Evolutionary conservation across 1,140 invertebrate species (phyloP).

Genomic region (Panulirus ornatus): DNA sequence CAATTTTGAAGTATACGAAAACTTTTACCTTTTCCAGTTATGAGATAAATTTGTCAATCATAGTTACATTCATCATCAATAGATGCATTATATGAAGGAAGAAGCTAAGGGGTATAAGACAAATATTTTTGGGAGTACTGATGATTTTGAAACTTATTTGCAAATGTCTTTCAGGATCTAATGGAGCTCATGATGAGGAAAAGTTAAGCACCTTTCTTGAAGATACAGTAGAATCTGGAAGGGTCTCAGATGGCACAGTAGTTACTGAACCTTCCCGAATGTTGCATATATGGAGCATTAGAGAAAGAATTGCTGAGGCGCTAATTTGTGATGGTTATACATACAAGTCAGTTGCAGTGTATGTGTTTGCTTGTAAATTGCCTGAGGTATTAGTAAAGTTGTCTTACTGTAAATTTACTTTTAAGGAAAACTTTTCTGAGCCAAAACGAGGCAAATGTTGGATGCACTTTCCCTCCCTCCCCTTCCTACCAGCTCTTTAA

Average conservation of each 20-base stretch:
- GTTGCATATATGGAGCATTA: conserved; percentile 88
- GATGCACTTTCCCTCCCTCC: too few relatives aligned
- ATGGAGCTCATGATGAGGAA: conserved; percentile 87
- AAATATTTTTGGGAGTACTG: not conserved
- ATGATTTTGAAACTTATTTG: conserved; percentile 6
- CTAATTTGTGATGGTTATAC: conserved; percentile 91
- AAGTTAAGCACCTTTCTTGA: conserved; percentile 90
- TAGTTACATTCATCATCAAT: too few relatives aligned
- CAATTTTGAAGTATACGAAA: too few relatives aligned
- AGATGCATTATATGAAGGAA: too few relatives aligned
- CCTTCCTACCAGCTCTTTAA: too few relatives aligned
- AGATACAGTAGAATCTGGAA: conserved; percentile 84
- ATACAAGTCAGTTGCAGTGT: conserved; percentile 83
- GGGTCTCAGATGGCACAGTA: conserved; percentile 90
- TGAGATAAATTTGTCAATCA: too few relatives aligned
- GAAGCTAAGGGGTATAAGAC: too few relatives aligned
- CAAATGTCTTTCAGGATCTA: conserved; percentile 59
- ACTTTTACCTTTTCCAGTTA: too few relatives aligned
- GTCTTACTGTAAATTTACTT: too few relatives aligned
- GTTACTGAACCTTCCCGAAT: conserved; percentile 83
- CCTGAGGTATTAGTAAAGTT: too few relatives aligned
- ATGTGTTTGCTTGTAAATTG: not conserved
- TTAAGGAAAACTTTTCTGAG: too few relatives aligned
- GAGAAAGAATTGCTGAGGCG: conserved; percentile 91
- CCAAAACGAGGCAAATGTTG: too few relatives aligned